Conservation (phyloP, 2,113 vertebrate species). For the Corvus cornix region DNA sequence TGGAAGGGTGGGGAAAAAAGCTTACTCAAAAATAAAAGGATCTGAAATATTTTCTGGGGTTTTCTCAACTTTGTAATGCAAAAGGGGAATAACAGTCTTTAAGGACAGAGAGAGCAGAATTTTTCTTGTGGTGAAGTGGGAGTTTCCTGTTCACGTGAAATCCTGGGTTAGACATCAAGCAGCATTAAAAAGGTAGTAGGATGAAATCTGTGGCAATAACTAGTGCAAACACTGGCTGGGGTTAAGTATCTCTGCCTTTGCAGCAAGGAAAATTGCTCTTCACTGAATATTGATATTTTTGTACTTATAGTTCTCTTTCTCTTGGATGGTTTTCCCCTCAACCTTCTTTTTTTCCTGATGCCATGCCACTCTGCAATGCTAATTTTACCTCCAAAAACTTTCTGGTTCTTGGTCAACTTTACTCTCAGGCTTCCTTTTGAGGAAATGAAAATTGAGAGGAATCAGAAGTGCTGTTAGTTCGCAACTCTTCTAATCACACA, state of each 20-base stretch:
- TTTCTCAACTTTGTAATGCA: not conserved
- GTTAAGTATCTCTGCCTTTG: not conserved
- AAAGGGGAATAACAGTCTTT: conserved; percentile 44
- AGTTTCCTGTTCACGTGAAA: not conserved
- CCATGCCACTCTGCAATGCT: not conserved
- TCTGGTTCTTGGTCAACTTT: not conserved
- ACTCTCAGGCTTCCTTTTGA: not conserved
- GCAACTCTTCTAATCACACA: not conserved
- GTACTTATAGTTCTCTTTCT: not conserved
- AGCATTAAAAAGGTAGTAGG: not conserved
- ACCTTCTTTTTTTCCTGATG: not conserved
- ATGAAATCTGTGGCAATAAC: not conserved
- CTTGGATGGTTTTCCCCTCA: not conserved
- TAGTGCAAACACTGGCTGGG: not conserved
- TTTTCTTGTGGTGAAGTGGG: conserved; percentile 14
- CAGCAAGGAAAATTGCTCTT: not conserved
- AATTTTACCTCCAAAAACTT: not conserved
- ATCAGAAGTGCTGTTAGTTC: not conserved
- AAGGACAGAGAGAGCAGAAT: not conserved
- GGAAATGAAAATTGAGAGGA: not conserved
- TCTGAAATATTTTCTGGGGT: conserved; percentile 34
- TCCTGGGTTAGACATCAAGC: not conserved
- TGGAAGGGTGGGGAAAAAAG: not conserved
- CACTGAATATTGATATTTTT: not conserved
- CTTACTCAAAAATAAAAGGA: conserved; percentile 9